Base-by-base conservation (phyloP, 2,888 invertebrate species). In the Chironomus tentans region DNA sequence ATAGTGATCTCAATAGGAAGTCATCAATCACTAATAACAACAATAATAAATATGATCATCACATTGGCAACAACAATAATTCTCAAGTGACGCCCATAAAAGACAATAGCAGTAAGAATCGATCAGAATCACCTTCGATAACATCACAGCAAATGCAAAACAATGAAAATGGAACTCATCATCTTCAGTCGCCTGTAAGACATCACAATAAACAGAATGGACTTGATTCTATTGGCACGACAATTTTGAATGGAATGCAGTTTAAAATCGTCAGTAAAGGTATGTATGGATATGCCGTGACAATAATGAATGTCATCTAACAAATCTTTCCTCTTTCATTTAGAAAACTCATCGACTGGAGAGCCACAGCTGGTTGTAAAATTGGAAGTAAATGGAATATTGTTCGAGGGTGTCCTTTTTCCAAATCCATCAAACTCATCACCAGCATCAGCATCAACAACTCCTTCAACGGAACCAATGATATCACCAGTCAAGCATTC, bases 351-450 rank as follows among this genome's bases (percentile, higher is more conserved):
- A 28, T 87, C 88, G 78, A 92, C 91, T 79, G 92, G 93, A 10
- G 94, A 95, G 81, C 94, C 91, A 81, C 95, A 97, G 76, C 85
- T 98, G 78, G 92, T 93, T 56, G 96, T 98, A 47, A 95, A 94
- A 81, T 95, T 99, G 91, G 97, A 98, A 84, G 87, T 98, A 78
- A 97, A 98, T 82, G 98, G 98, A 68, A 90, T 94, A 74, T 92
- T 93, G 84, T 99, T 98, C 84, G 94, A 97, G 85, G 98, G 98
- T 21, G 93, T 98, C 7, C 87, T 98, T 6, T 95, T 95, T 83
- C 90, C 91, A 70, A 86, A 83, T 77, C 61, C 48, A n/a, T 21
- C 22, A 13, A 50, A 48, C 13, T 76, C 76, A 50, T 69, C 76
- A 18, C 24, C 71, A 6, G 21, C 56, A 71, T 56, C 56, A 2